These are phyloP conservation scores for Drosophila pectinifera DNA, from an alignment of 1,140 invertebrate species.

Conservation along the genomic window DNA sequence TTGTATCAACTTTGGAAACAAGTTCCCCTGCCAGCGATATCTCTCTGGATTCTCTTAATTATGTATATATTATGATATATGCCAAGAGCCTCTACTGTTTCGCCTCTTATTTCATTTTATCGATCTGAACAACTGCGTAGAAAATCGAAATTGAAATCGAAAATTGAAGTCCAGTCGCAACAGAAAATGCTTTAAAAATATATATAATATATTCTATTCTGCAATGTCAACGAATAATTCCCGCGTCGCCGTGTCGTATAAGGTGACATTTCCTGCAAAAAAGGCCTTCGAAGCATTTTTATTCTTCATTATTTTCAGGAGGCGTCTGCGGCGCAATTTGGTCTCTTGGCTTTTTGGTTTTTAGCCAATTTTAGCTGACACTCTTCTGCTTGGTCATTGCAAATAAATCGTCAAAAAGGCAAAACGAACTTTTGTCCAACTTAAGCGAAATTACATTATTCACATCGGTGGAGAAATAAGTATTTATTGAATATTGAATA, in stretches of 20 bases:
- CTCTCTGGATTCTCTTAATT: conserved; percentile 19
- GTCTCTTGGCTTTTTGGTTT: neutral
- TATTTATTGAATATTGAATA: conserved; percentile 31
- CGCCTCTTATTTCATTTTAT: conserved; percentile 15
- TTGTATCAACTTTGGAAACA: conserved; percentile 38
- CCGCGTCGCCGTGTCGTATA: conserved; percentile 43
- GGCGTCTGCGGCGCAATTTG: conserved; percentile 14
- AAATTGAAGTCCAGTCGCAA: conserved; percentile 7
- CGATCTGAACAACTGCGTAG: conserved; percentile 31
- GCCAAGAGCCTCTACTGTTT: neutral
- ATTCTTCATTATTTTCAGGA: conserved; percentile 22
- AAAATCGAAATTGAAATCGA: conserved; percentile 9
- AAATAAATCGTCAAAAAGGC: conserved; percentile 25
- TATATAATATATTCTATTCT: conserved; percentile 15
- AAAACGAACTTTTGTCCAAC: conserved; percentile 8
- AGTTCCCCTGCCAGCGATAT: conserved; percentile 20
- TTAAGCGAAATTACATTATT: conserved; percentile 44
- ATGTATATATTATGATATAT: conserved; percentile 18
- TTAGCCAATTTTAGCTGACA: conserved; percentile 39
- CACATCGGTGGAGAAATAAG: conserved; percentile 13
- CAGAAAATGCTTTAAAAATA: conserved; percentile 12
- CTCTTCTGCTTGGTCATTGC: neutral
- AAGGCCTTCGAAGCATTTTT: conserved; percentile 70
- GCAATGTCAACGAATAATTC: conserved; percentile 64
- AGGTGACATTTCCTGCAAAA: conserved; percentile 75